phyloP scores from a whole-genome alignment of 2,113 vertebrate species.

The Protobothrops flavoviridis region DNA sequence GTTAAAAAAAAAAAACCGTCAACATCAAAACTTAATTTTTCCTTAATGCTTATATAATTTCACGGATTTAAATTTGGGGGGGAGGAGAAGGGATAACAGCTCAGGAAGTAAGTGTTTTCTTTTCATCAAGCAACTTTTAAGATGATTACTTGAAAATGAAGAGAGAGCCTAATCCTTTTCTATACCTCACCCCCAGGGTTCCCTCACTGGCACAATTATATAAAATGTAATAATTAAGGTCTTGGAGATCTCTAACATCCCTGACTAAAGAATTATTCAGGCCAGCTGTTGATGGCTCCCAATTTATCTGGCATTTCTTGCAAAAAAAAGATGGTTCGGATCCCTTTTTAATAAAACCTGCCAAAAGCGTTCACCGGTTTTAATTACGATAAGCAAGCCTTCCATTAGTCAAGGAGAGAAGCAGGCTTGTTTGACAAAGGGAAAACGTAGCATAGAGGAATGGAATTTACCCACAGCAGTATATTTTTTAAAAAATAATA shows the following conservation, averaged over 20 bases:
- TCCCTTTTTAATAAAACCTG: conserved; percentile 11
- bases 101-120: neutral
- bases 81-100: neutral
- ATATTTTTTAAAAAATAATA: conserved; percentile 41
- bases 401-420: neutral
- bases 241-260: neutral
- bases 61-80: neutral
- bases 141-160: neutral
- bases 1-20: neutral
- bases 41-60: neutral
- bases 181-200: neutral
- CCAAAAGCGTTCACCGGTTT: neutral
- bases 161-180: neutral
- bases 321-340: conserved; percentile 28
- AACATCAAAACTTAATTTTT: neutral
- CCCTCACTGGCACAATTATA: neutral
- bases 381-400: neutral
- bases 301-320: conserved; percentile 20
- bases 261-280: neutral
- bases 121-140: neutral
- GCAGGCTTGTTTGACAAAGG: neutral
- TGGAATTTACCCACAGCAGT: conserved; percentile 55
- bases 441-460: conserved; percentile 40
- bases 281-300: neutral
- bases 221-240: neutral